A percentile compares a stretch with the other conserved stretches of the same genome.
Conservation (phyloP, 1,140 invertebrate species). For the Venustaconcha ellipsiformis region DNA sequence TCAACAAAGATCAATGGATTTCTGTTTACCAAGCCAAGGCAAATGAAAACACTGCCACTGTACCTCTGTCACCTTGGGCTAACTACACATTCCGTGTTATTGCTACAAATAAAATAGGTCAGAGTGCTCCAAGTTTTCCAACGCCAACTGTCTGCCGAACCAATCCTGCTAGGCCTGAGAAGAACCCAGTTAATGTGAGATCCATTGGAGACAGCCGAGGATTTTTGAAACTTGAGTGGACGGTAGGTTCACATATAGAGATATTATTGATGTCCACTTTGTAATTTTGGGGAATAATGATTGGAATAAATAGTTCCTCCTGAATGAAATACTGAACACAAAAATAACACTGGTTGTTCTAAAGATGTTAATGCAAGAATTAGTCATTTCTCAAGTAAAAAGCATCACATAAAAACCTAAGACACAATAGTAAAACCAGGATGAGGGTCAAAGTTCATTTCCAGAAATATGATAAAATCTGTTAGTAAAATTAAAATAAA, state of each 20-base stretch:
- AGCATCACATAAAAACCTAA: too few species aligned
- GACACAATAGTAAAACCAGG: too few species aligned
- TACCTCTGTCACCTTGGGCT: constrained; percentile 79
- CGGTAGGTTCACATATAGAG: constrained; percentile 73
- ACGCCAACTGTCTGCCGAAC: constrained; percentile 67
- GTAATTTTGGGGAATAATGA: too few species aligned
- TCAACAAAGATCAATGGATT: constrained; percentile 91
- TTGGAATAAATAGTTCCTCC: too few species aligned
- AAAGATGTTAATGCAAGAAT: too few species aligned
- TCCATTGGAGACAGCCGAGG: constrained; percentile 88
- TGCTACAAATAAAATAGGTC: constrained; percentile 93
- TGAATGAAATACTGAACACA: too few species aligned
- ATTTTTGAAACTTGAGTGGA: constrained; percentile 96
- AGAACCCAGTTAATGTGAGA: constrained; percentile 95
- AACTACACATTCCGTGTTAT: constrained; percentile 98
- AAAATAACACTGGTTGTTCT: too few species aligned
- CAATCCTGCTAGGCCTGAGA: constrained; percentile 84
- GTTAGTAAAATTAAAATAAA: too few species aligned
- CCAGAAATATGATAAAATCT: too few species aligned
- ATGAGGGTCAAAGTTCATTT: too few species aligned
- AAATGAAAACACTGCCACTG: constrained; percentile 38
- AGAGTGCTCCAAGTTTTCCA: constrained; percentile 57
- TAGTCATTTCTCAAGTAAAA: too few species aligned
- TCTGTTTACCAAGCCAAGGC: constrained; percentile 42
- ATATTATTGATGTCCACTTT: too few species aligned